Base-by-base conservation (phyloP, 2,888 invertebrate genomes). In the Sisyra terminalis region DNA sequence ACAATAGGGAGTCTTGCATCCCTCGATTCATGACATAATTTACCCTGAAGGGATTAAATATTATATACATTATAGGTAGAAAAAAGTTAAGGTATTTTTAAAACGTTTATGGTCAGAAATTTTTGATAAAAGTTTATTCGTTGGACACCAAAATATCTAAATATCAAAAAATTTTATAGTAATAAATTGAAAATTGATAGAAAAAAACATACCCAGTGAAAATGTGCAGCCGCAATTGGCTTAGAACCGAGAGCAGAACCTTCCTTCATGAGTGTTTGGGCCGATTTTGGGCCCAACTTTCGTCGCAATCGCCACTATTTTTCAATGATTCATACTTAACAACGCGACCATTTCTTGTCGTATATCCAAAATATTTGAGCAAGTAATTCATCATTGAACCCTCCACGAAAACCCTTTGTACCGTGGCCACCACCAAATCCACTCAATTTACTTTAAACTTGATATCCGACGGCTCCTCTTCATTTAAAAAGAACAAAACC, bases 201-300 rank as follows among this genome's bases (percentile, higher is more conserved):
- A 24, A 24, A 7, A 24, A 24, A 24, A 24, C 31, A 14, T 40
- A 40, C 40, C 40, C 40, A 40, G 14, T 40, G 31, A 40, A 31
- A 31, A 40, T 40, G 40, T 40, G 40, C 11, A 18, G 40, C 11
- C 40, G 40, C 17, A 40, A 30, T 15, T 29, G 40, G 40, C 29
- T 31, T 31, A 40, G 29, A 15, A 31, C 40, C 29, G 40, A 30
- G 29, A 24, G 24, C 29, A 40, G 29, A 31, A 18, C 40, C 40
- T 29, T 40, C 40, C 40, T 40, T 40, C 40, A 40, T 40, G 40
- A 40, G 40, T 40, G 31, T 30, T 14, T 15, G n/a, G 11, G 24
- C 40, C 31, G 30, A 15, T 29, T 29, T 13, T 10, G 40, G 14
- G 15, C 18, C 18, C 18, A n/a, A 18, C 38, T 15, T 18, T 17